These are phyloP conservation scores for Lamproptera curius DNA, from an alignment of 2,888 invertebrate species.

Conservation along the genomic window DNA sequence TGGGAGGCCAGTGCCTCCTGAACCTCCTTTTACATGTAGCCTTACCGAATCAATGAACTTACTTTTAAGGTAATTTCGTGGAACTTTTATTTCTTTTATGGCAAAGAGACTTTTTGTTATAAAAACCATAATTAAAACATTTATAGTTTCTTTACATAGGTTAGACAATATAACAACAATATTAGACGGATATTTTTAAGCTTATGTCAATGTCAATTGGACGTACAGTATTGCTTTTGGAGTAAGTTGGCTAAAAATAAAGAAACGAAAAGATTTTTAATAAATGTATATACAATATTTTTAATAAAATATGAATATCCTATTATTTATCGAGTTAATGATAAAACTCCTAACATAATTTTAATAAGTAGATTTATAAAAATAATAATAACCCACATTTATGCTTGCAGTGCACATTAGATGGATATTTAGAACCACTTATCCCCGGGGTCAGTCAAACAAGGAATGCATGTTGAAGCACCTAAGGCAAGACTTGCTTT, in stretches of 20 bases:
- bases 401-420: too few relatives aligned
- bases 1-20: constrained; percentile 84
- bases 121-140: constrained; percentile 64
- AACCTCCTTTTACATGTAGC: constrained; percentile 88
- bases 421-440: too few relatives aligned
- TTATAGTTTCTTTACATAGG: constrained; percentile 5
- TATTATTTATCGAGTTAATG: too few relatives aligned
- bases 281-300: too few relatives aligned
- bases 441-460: too few relatives aligned
- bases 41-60: constrained; percentile 89
- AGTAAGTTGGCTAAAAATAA: background rate
- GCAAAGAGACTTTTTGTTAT: constrained; percentile 60
- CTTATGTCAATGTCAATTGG: background rate
- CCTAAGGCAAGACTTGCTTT: too few relatives aligned
- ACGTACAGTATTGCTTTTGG: background rate
- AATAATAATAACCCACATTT: too few relatives aligned
- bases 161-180: background rate
- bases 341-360: too few relatives aligned
- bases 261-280: background rate
- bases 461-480: too few relatives aligned
- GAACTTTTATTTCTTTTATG: constrained; percentile 60
- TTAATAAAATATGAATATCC: too few relatives aligned
- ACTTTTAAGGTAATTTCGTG: constrained; percentile 72
- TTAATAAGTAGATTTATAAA: too few relatives aligned
- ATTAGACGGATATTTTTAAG: background rate